Evolutionary conservation across 2,113 vertebrate species (phyloP).

Genomic region (Clupea harengus): DNA sequence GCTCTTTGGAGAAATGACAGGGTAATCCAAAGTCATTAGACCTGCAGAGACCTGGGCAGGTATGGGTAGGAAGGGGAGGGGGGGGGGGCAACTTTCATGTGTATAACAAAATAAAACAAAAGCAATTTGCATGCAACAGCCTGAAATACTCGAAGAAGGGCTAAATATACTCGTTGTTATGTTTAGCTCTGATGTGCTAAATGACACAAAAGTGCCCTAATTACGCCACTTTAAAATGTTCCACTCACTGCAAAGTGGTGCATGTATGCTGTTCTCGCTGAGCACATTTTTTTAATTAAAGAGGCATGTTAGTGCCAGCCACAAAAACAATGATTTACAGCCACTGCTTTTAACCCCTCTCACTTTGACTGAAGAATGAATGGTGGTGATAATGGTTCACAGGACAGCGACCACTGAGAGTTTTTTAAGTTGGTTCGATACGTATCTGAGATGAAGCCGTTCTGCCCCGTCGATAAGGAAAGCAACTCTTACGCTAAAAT

Average conservation of each 20-base stretch:
- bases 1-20: background rate
- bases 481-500: background rate
- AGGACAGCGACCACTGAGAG: background rate
- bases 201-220: constrained; percentile 50
- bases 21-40: background rate
- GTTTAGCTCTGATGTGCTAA: constrained; percentile 42
- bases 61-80: background rate
- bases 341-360: background rate
- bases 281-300: constrained; percentile 56
- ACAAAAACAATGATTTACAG: constrained; percentile 41
- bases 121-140: constrained; percentile 26
- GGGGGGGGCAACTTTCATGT: background rate
- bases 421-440: background rate
- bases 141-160: constrained; percentile 21
- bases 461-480: background rate
- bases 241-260: constrained; percentile 44
- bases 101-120: background rate
- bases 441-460: background rate
- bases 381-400: background rate
- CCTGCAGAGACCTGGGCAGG: background rate
- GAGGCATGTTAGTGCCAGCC: constrained; percentile 45
- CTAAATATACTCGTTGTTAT: constrained; percentile 39
- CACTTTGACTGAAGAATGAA: background rate
- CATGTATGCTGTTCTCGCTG: constrained; percentile 49
- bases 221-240: constrained; percentile 54